phyloP scores from a whole-genome alignment of 2,888 invertebrate species.

The Troides aeacus region DNA sequence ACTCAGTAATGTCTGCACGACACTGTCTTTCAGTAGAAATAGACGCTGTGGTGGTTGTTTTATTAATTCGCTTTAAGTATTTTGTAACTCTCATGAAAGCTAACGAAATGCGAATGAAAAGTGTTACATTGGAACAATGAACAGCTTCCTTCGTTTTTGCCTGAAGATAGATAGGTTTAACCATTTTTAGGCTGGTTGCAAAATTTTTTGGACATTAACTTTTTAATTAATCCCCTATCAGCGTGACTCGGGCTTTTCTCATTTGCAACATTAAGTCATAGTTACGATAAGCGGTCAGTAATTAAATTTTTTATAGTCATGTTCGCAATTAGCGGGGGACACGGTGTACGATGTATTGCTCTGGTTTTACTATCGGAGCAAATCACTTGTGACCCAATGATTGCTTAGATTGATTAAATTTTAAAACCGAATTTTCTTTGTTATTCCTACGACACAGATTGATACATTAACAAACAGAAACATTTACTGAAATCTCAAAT shows the following conservation, averaged over 20 bases:
- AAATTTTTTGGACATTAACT: constrained; percentile 9
- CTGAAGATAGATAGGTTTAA: not conserved
- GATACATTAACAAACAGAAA: not conserved
- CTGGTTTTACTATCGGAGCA: constrained; percentile 44
- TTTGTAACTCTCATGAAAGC: constrained; percentile 40
- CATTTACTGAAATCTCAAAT: not conserved
- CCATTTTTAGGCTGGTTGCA: not conserved
- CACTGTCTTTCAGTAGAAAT: too few relatives aligned
- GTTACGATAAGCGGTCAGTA: constrained; percentile 57
- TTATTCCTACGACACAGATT: not conserved
- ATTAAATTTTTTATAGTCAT: constrained; percentile 66
- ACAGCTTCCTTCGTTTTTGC: not conserved
- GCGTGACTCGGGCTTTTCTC: constrained; percentile 39
- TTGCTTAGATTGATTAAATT: constrained; percentile 48
- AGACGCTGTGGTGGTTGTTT: too few relatives aligned
- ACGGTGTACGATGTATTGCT: constrained; percentile 46
- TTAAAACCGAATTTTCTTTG: constrained; percentile 32
- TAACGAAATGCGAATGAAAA: constrained; percentile 10
- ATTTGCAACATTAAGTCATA: constrained; percentile 62
- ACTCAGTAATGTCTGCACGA: too few relatives aligned
- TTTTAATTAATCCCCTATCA: constrained; percentile 53
- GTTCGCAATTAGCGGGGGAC: constrained; percentile 65
- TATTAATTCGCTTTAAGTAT: constrained; percentile 36
- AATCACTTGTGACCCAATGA: constrained; percentile 58
- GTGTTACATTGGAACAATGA: constrained; percentile 15